Conservation (phyloP, 1,140 invertebrate genomes). For the Dendroctonus ponderosae region DNA sequence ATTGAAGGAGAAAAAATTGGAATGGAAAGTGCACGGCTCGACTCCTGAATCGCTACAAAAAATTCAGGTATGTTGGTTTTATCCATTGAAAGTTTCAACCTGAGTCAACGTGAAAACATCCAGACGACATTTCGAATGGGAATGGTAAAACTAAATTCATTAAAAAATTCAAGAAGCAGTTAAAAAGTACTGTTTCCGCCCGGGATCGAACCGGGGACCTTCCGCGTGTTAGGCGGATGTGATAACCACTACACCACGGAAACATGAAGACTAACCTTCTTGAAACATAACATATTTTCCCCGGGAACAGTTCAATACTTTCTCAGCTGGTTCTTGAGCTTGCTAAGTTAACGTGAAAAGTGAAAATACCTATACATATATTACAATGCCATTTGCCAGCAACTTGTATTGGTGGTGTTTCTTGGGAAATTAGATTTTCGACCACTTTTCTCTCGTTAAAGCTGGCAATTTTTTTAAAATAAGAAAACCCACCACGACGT, state of each 20-base stretch:
- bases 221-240: conserved; percentile 64
- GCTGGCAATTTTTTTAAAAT: too few relatives aligned
- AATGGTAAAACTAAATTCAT: conserved; percentile 4
- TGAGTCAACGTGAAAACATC: conserved; percentile 38
- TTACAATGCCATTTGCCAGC: too few relatives aligned
- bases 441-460: too few relatives aligned
- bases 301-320: too few relatives aligned
- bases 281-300: too few relatives aligned
- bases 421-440: too few relatives aligned
- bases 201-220: conserved; percentile 64
- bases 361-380: too few relatives aligned
- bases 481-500: too few relatives aligned
- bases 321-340: too few relatives aligned
- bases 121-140: not conserved
- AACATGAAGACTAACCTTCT: conserved; percentile 35
- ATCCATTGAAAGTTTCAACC: too few relatives aligned
- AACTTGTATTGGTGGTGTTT: too few relatives aligned
- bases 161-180: not conserved
- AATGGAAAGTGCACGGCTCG: conserved; percentile 64
- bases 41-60: conserved; percentile 64
- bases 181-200: conserved; percentile 53
- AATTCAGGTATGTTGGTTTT: conserved; percentile 54
- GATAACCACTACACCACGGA: conserved; percentile 59
- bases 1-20: conserved; percentile 64
- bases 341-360: too few relatives aligned